These are phyloP conservation scores for Ammodytes marinus DNA, from an alignment of 2,113 vertebrate species.

Conservation along the genomic window DNA sequence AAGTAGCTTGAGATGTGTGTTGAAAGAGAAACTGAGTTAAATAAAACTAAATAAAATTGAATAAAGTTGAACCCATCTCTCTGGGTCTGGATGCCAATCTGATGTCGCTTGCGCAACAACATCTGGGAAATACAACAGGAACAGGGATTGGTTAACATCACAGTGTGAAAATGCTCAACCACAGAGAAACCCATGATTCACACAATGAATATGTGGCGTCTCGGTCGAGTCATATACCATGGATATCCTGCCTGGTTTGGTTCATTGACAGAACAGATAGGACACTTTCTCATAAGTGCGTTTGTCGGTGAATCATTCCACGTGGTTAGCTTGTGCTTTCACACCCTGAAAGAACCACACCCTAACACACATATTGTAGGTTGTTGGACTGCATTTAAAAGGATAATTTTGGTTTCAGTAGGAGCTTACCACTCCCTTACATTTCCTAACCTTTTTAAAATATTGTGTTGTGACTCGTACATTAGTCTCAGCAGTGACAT, in stretches of 20 bases:
- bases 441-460: conserved; percentile 41
- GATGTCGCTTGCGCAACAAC: conserved; percentile 3
- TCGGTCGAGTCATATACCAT: conserved; percentile 63
- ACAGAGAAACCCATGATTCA: conserved; percentile 74
- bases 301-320: conserved; percentile 59
- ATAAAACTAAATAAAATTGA: conserved; percentile 6
- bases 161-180: conserved; percentile 66
- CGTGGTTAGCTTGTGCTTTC: conserved; percentile 54
- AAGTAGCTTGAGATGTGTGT: not conserved
- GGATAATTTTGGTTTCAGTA: conserved; percentile 49
- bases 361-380: conserved; percentile 37
- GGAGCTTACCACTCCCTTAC: conserved; percentile 47
- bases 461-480: conserved; percentile 48
- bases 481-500: conserved; percentile 39
- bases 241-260: conserved; percentile 59
- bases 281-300: conserved; percentile 26
- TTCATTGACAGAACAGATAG: conserved; percentile 33
- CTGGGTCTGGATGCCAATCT: conserved; percentile 4
- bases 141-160: conserved; percentile 44
- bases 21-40: not conserved
- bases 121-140: conserved; percentile 43
- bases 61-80: not conserved
- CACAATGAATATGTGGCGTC: conserved; percentile 53
- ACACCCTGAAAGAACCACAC: conserved; percentile 64
- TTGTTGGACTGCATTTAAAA: conserved; percentile 4